Base-by-base conservation (phyloP, 2,797 vertebrate genomes). In the Crenuchus spilurus region DNA sequence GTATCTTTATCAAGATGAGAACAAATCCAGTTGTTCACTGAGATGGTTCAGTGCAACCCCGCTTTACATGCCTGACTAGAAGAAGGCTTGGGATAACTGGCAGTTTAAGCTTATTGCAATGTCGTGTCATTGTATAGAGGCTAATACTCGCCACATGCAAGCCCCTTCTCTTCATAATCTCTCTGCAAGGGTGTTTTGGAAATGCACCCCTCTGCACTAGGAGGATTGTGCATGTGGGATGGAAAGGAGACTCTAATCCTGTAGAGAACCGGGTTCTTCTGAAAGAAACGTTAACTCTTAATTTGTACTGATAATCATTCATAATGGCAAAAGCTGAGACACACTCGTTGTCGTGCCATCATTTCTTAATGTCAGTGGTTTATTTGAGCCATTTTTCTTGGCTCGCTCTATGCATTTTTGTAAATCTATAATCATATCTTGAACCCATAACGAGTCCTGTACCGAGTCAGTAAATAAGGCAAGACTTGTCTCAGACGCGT, bases 301-400 rank as follows among this genome's bases (percentile, higher is more conserved):
- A 24, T 39, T 61, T 42, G 22, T n/a, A 16, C 22, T n/a, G 39
- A 64, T 64, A 46, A 64, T 64, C 61, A 46, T 13, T 5, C 20
- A 14, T 37, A 61, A 61, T 7, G 20, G 9, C 20, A 62, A 42
- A 22, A 14, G 11, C 13, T 16, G 51, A 16, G 24, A 4, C 14
- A n/a, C 7, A n/a, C n/a, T n/a, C 24, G 16, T 39, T n/a, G 22
- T 61, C 35, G 35, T 37, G 3, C 20, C n/a, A n/a, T 22, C 24
- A 28, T 37, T n/a, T n/a, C 16, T 39, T 61, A 6, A 5, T 54
- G 8, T 54, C 20, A 7, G 0, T 42, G 20, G 20, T 49, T 60
- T 37, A 28, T 20, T 39, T 62, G 26, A 35, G 35, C 22, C 51
- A 24, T 39, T 60, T 33, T 58, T 46, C 7, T 26, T 49, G 42